Base-by-base conservation (phyloP, 2,113 vertebrate species). In the Dendrocopos noguchii region DNA sequence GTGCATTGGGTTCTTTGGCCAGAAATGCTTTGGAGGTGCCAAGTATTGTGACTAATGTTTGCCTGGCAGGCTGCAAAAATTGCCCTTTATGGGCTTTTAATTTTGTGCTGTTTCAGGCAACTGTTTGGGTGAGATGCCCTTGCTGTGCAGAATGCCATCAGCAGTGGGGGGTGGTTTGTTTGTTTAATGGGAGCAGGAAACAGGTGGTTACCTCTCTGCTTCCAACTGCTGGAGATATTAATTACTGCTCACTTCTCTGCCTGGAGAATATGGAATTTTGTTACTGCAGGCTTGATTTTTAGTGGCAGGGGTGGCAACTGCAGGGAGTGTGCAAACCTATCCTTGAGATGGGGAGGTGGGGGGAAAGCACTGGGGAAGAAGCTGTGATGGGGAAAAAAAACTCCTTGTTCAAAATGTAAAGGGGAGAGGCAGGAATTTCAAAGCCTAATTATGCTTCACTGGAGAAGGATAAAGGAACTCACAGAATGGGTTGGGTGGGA, bases 1-100 rank as follows among this genome's bases (percentile, higher is more conserved):
- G 66, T 94, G 93, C 68, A 64, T 85, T 86, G 89, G 68, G 61
- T 72, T 92, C 82, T 89, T 93, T 93, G 93, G 91, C 63, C 67
- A 87, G 91, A 65, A 89, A 53, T 74, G 60, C 52, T 61, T 44
- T 42, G 42, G 53, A 47, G 72, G 20, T 94, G 95, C 95, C 93
- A 92, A 50, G 34, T 87, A 33, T 85, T 85, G 21, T 92, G 91
- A 91, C 87, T 96, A 80, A 91, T 87, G 77, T 93, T 87, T 96
- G 57, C 68, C 18, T 95, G 89, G 52, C 89, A 77, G 56, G 36
- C 72, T 93, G 91, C 76, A 94, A 72, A 74, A 87, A 72, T 92
- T 92, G 79, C 61, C 74, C 75, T 96, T 93, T 82, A 80, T 59
- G 75, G 87, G 78, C 67, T 93, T 88, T 88, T 91, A 74, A 91